phyloP scores from a whole-genome alignment of 2,797 vertebrate species.

The Cryptoblepharus egeriae region DNA sequence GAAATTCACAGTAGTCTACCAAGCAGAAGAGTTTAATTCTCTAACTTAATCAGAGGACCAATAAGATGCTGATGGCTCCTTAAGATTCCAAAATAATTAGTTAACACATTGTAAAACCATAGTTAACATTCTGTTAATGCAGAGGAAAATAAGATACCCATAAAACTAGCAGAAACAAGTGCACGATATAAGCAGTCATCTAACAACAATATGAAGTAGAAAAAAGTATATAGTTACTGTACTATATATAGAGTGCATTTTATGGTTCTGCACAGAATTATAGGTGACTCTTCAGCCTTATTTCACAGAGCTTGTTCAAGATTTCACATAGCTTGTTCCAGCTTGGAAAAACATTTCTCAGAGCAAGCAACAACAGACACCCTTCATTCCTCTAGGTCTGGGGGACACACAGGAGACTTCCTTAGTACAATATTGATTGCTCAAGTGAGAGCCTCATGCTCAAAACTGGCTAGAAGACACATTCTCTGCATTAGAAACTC shows the following conservation, averaged over 20 bases:
- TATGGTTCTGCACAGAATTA: neutral
- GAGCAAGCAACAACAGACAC: neutral
- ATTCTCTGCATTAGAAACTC: neutral
- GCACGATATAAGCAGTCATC: neutral
- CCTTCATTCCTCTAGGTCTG: neutral
- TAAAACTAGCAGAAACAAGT: neutral
- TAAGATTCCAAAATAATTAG: neutral
- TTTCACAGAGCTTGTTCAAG: neutral
- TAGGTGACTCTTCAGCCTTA: neutral
- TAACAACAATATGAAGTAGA: neutral
- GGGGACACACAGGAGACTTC: too few species aligned
- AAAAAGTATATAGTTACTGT: neutral
- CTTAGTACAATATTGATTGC: neutral
- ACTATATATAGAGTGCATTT: neutral
- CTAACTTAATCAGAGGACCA: neutral
- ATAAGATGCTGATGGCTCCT: neutral
- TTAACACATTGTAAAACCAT: neutral
- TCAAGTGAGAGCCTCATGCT: neutral
- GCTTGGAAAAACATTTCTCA: neutral
- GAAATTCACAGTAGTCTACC: neutral
- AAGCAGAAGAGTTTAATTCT: too few species aligned
- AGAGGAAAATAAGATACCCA: neutral
- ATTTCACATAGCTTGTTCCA: neutral
- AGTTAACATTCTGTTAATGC: neutral
- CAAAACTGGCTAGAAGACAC: neutral